Conservation (phyloP, 2,888 invertebrate species). For the Ophion ellenae region DNA sequence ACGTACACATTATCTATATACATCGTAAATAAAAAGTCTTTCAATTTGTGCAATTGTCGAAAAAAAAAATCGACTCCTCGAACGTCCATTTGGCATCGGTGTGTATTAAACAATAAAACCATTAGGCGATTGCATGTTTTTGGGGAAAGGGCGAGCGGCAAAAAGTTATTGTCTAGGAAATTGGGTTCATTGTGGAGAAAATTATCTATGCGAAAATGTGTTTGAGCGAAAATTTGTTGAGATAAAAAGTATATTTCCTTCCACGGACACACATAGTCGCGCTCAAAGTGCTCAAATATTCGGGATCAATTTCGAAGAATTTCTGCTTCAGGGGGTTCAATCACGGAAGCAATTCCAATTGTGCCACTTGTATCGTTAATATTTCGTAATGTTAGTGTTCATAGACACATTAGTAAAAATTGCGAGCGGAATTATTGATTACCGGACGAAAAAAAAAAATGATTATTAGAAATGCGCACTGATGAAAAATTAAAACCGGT, state of each 20-base stretch:
- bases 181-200: not conserved
- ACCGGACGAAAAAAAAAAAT: no score
- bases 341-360: not conserved
- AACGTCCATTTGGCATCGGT: not conserved
- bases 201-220: not conserved
- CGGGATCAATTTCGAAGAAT: slow-evolving; percentile 15
- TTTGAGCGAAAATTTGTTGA: not conserved
- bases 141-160: not conserved
- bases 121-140: not conserved
- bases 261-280: not conserved
- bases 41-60: not conserved
- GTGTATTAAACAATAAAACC: slow-evolving; percentile 1
- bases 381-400: no score
- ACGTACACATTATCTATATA: not conserved
- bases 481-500: no score
- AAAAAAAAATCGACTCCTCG: not conserved
- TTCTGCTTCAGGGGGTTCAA: not conserved
- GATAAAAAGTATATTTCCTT: not conserved
- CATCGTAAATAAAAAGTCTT: not conserved
- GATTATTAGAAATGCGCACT: no score
- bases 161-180: not conserved
- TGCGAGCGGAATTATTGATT: no score
- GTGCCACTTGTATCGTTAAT: no score
- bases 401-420: no score
- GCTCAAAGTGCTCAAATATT: slow-evolving; percentile 15